Evolutionary conservation across 2,888 invertebrate species (phyloP), one percentile per base, ranked within the genome.

Genomic region (Lasius platythorax): DNA sequence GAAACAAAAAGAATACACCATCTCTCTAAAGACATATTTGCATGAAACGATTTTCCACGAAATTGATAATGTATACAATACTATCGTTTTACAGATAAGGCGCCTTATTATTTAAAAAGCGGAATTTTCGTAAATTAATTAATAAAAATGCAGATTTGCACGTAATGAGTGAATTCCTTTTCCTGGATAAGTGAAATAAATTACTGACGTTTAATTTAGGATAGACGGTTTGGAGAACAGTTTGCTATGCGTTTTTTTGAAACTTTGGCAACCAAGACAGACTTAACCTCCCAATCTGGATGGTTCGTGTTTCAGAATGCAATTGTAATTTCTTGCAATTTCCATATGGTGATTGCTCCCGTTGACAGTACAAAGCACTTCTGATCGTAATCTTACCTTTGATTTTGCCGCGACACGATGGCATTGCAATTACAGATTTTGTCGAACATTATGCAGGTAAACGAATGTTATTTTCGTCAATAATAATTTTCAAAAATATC

Each of bases 391-490:
- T 68, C 28, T 66, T 15, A 15, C 5, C 18, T 58, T 4, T 23
- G 15, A 72, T 43, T 46, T 30, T 11, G n/a, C 18, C 12, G 6
- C 46, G 43, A 58, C 43, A 96, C 96, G 95, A 97, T 97, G 97
- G 96, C 97, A 95, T 97, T 97, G 93, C 97, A 97, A 95, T 96
- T 97, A 92, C 97, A 96, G 96, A 96, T 97, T 95, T 96, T 97
- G 88, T 96, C 96, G 87, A 96, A 96, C 95, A 96, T 97, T 93
- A 95, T 97, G 91, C 96, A 97, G 96, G 97, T 97, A 91, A 90
- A 78, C 18, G 18, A n/a, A n/a, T 15, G 0, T 5, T 8, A 2
- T 30, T 58, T 58, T 6, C 3, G 11, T 53, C 12, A 12, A 46
- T 46, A 79, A 61, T n/a, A 28, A 58, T 18, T 33, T 18, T 33